A percentile compares a stretch with the other conserved stretches of the same genome.
phyloP scores from a whole-genome alignment of 2,888 invertebrate species.

The Strigamia transsilvanica region DNA sequence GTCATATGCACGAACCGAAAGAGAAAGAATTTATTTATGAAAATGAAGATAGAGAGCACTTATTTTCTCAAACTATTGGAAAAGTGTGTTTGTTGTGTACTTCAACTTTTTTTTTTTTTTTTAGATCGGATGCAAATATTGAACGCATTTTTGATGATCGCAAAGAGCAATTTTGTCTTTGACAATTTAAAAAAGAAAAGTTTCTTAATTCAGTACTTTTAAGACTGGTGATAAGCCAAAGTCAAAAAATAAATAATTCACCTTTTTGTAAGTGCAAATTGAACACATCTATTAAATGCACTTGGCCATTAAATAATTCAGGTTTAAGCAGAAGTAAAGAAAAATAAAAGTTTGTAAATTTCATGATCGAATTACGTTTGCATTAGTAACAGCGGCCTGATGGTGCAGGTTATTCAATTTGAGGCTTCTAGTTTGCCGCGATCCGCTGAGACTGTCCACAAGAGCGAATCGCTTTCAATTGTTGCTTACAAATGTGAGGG shows the following conservation, averaged over 20 bases:
- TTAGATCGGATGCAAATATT: too few relatives aligned
- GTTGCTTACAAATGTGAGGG: conserved; percentile 37
- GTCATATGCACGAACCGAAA: too few relatives aligned
- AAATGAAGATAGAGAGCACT: too few relatives aligned
- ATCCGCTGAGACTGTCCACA: conserved; percentile 9
- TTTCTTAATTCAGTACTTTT: too few relatives aligned
- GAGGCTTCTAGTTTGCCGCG: background rate
- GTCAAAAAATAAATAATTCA: background rate
- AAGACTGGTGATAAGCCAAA: too few relatives aligned
- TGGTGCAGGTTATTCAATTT: conserved; percentile 20
- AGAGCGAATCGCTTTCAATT: background rate
- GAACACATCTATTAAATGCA: background rate
- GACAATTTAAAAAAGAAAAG: too few relatives aligned
- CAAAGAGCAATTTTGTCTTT: too few relatives aligned
- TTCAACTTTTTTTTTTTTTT: too few relatives aligned
- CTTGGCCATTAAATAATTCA: background rate
- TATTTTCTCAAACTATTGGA: too few relatives aligned
- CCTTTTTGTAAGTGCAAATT: background rate
- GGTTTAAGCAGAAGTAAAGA: background rate
- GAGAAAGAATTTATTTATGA: too few relatives aligned
- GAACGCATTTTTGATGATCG: too few relatives aligned
- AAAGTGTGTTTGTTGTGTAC: too few relatives aligned
- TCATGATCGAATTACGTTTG: background rate
- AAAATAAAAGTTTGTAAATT: background rate
- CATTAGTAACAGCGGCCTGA: background rate